Evolutionary conservation across 2,888 invertebrate genomes (phyloP).

Genomic region (Caenorhabditis wallacei): DNA sequence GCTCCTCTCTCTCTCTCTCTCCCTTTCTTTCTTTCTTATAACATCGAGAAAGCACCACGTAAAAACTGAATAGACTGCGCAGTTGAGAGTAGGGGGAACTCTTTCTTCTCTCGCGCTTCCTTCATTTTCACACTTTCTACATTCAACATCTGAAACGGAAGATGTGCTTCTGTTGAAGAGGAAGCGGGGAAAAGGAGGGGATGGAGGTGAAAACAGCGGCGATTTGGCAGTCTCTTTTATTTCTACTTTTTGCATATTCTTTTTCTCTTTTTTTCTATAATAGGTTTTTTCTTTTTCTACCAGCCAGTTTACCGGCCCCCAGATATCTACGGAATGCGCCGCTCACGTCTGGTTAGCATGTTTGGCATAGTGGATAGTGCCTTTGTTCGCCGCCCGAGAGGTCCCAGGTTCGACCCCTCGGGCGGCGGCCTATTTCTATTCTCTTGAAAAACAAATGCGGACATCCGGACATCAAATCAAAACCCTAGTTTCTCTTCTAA

Average conservation of each 20-base stretch:
- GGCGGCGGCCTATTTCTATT: too few species aligned
- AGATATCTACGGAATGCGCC: too few species aligned
- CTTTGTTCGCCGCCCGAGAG: too few species aligned
- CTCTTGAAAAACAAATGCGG: too few species aligned
- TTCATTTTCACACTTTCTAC: slow-evolving; percentile 20
- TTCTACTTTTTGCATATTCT: slow-evolving; percentile 19
- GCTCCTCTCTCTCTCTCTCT: slow-evolving; percentile 18
- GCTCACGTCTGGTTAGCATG: too few species aligned
- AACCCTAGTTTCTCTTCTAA: neutral
- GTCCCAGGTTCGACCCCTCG: too few species aligned
- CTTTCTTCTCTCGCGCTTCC: slow-evolving; percentile 24
- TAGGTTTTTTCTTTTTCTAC: neutral
- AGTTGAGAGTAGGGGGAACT: slow-evolving; percentile 28
- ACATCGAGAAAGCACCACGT: neutral
- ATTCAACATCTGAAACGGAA: slow-evolving; percentile 32
- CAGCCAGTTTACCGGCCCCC: neutral
- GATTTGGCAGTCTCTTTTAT: slow-evolving; percentile 23
- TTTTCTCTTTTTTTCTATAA: slow-evolving; percentile 4
- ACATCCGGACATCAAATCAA: too few species aligned
- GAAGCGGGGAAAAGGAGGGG: neutral
- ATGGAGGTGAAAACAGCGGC: slow-evolving; percentile 44
- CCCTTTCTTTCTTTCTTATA: slow-evolving; percentile 14
- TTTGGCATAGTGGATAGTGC: too few species aligned
- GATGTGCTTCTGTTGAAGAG: slow-evolving; percentile 8
- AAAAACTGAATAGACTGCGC: slow-evolving; percentile 43